Evolutionary conservation across 2,797 vertebrate species (phyloP), one percentile per base, ranked within the genome.

Genomic region (Chrosomus eos): DNA sequence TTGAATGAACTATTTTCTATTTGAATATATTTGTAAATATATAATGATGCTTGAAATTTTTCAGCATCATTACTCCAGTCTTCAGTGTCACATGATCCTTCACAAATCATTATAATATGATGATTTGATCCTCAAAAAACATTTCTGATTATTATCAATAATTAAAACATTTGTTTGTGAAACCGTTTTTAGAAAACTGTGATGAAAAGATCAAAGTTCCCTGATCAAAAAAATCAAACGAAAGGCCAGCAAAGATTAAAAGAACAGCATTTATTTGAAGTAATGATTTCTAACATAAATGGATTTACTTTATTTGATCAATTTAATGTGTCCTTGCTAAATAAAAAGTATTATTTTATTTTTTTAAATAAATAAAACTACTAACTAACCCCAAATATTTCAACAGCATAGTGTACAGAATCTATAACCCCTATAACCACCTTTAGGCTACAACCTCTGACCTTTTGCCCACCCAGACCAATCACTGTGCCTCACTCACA

Each of bases 401-500:
- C 0, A 76, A 38, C 33, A 60, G 33, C 36, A 19, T 60, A 26
- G 19, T 16, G 8, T 40, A 19, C 23, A 40, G n/a, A 77, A 77
- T 28, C 55, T 7, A 23, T 33, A 33, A 33, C 23, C 14, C 13
- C 14, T 16, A 4, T 28, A 76, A 40, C 14, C 23, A 58, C 74
- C 23, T 58, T 60, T 18, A 33, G 33, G 33, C 33, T 33, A 40
- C 14, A 9, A 19, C 33, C 74, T 31, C 38, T 31, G 38, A 62
- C 26, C 23, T 45, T 43, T 78, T 45, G 53, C 38, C 38, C n/a
- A 19, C 6, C 11, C 73, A n/a, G 51, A 55, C 11, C 19, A 55
- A 16, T n/a, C 73, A 38, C 51, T 38, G 31, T 78, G 28, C 28
- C 67, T 85, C 84, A 53, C 74, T 72, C 68, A 70, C 64, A 73